Evolutionary conservation across 1,140 invertebrate genomes (phyloP).

Genomic region (Drosophila ananassae): DNA sequence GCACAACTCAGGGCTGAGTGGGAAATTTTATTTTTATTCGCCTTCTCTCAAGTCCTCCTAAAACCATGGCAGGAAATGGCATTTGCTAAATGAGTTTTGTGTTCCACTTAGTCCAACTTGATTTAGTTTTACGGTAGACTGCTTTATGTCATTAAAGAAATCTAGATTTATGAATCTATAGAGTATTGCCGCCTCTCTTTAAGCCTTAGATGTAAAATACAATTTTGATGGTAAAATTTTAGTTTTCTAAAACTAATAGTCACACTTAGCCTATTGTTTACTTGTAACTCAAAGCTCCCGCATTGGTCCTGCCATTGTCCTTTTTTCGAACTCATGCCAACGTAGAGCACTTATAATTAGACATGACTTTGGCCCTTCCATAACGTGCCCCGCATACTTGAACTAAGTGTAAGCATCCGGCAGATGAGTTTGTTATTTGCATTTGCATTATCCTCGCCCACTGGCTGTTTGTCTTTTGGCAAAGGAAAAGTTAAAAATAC

Average conservation of each 20-base stretch:
- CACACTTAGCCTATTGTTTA: background rate
- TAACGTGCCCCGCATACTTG: constrained; percentile 5
- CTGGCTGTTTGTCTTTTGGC: background rate
- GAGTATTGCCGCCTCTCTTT: too few relatives aligned
- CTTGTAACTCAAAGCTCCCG: background rate
- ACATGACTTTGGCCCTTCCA: constrained; percentile 8
- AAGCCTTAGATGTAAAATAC: too few relatives aligned
- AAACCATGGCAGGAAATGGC: constrained; percentile 9
- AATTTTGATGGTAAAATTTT: too few relatives aligned
- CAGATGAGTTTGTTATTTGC: constrained; percentile 25
- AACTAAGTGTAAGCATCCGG: background rate
- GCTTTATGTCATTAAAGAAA: background rate
- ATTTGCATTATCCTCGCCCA: constrained; percentile 30
- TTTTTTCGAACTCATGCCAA: background rate
- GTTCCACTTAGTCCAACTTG: background rate
- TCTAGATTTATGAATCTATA: background rate
- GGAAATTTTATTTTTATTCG: constrained; percentile 36
- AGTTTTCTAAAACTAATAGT: background rate
- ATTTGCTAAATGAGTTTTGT: background rate
- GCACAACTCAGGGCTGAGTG: constrained; percentile 4
- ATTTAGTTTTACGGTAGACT: background rate
- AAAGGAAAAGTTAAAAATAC: constrained; percentile 7
- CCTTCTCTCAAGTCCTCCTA: constrained; percentile 4
- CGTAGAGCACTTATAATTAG: constrained; percentile 16
- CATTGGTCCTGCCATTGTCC: background rate